A percentile compares a stretch with the other conserved stretches of the same genome.
Conservation (phyloP, 1,140 invertebrate genomes). For the Drosophila saltans region DNA sequence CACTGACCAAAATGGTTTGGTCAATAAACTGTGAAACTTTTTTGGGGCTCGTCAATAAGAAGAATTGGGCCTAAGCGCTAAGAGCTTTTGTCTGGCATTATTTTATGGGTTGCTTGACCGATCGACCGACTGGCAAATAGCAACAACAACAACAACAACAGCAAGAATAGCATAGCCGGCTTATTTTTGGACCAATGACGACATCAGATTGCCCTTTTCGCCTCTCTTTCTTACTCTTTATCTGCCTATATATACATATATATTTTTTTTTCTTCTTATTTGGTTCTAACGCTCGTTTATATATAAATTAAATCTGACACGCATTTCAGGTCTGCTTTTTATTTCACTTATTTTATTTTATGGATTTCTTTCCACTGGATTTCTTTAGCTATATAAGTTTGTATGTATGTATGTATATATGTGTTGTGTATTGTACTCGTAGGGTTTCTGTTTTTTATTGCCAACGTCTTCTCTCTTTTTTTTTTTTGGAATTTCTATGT, state of each 20-base stretch:
- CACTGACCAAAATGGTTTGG: constrained; percentile 36
- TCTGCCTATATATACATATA: neutral
- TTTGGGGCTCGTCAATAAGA: constrained; percentile 3
- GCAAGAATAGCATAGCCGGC: constrained; percentile 21
- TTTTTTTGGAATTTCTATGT: constrained; percentile 25
- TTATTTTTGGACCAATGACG: constrained; percentile 70
- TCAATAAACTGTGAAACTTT: constrained; percentile 43
- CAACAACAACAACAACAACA: constrained; percentile 16
- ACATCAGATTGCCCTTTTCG: constrained; percentile 28
- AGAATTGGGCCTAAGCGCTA: constrained; percentile 18
- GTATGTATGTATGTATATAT: neutral
- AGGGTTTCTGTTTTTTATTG: constrained; percentile 79
- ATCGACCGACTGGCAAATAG: constrained; percentile 50
- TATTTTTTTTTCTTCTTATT: neutral
- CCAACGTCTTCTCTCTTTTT: constrained; percentile 49
- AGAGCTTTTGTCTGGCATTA: constrained; percentile 42
- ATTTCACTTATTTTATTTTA: constrained; percentile 55
- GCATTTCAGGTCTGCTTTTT: constrained; percentile 49
- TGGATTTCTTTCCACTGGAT: constrained; percentile 55
- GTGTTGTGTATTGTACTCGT: constrained; percentile 45
- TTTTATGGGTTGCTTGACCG: constrained; percentile 30
- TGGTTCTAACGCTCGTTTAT: constrained; percentile 27
- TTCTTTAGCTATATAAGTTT: constrained; percentile 24
- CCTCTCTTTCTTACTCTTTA: neutral
- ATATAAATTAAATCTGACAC: constrained; percentile 65